Evolutionary conservation across 2,797 vertebrate genomes (phyloP), one percentile per base, ranked within the genome.

Genomic region (Furcifer pardalis): DNA sequence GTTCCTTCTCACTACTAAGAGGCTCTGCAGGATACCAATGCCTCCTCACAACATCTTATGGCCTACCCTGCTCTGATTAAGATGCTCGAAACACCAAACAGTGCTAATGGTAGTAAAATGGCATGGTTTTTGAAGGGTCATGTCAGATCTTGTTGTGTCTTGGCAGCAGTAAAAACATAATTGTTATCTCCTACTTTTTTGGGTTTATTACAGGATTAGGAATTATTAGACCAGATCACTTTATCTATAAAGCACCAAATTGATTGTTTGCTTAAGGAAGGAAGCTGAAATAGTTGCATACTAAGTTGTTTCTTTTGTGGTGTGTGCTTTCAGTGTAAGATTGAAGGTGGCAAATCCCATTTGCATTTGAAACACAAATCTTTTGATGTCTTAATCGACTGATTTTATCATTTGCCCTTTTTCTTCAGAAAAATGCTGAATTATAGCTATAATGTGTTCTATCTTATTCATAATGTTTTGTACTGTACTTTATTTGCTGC

Each of bases 221-320:
- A 72, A 72, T 72, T 59, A 72, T 72, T 72, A 40, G 49, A 59
- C 32, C 19, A 25, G 35, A 42, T 59, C 49, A 56, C 21, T 71
- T 46, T 71, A 60, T 60, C 40, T 71, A 56, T 52, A 69, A 72
- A 72, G 3, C 40, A 49, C 3, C n/a, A 78, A 84, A 62, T 56
- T 63, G 59, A 72, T 42, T 35, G 30, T 72, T 25, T 62, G 23
- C 68, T 77, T 72, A 12, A 44, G 63, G 30, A 35, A 68, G 49
- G 66, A 71, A 72, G 21, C 60, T 56, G 62, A 72, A 84, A 79
- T 84, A 71, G 60, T 44, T 83, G 62, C 52, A 78, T 84, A 63
- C 19, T 5, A 32, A 66, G 44, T 65, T 69, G 25, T 84, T 78
- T 63, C 49, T n/a, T 83, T 23, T 69, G 12, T 35, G 76, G 35